Conservation (phyloP, 2,888 invertebrate genomes). For the Vesta saturnalis region DNA sequence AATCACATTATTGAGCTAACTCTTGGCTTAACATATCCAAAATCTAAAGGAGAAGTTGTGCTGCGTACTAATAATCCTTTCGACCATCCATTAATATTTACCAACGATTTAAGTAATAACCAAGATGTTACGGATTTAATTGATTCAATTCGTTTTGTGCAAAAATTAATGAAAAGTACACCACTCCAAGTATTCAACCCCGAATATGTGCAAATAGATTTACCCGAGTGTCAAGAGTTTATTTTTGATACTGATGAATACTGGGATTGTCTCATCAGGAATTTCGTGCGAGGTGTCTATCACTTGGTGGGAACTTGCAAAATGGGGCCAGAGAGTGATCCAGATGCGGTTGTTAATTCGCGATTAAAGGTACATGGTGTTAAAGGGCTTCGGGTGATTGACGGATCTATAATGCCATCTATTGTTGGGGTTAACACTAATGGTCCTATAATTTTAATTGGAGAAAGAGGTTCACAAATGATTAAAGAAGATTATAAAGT, state of each 20-base stretch:
- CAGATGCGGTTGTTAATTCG: slow-evolving; percentile 28
- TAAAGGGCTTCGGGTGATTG: slow-evolving; percentile 12
- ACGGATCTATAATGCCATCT: slow-evolving; percentile 16
- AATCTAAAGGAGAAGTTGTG: not conserved
- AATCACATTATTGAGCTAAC: not conserved
- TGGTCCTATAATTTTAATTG: slow-evolving; percentile 16
- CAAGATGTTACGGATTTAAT: not conserved
- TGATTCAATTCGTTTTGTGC: not conserved
- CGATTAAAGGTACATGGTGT: slow-evolving; percentile 23
- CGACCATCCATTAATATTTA: not conserved
- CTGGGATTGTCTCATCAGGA: slow-evolving; percentile 6
- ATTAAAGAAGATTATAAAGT: slow-evolving; percentile 37
- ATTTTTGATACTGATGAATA: not conserved
- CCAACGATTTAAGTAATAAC: not conserved
- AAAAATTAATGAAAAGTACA: not conserved
- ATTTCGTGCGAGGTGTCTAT: slow-evolving; percentile 4
- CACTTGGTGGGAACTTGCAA: slow-evolving; percentile 33
- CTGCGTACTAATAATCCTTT: not conserved
- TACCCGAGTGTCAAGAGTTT: not conserved
- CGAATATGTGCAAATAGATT: not conserved
- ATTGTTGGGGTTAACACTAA: slow-evolving; percentile 5
- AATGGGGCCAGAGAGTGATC: slow-evolving; percentile 29
- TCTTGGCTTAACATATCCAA: not conserved
- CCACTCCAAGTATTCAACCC: not conserved
- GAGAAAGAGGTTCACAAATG: slow-evolving; percentile 22